phyloP scores from a whole-genome alignment of 1,140 invertebrate genomes.

The honey bee (Apis mellifera) region Amel_HAv3.1 CM009945.2:2449501-2450000 shows the following conservation, averaged over 20 bases:
- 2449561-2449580: background rate
- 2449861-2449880: conserved; percentile 11
- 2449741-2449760: background rate
- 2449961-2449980: background rate
- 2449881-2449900: background rate
- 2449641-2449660: background rate
- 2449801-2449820: conserved; percentile 4
- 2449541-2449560: background rate
- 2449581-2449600: background rate
- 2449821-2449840: conserved; percentile 1
- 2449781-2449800: conserved; percentile 3
- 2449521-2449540: background rate
- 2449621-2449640: background rate
- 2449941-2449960: background rate
- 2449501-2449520: too few relatives aligned
- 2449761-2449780: conserved; percentile 17
- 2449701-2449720: conserved; percentile 7
- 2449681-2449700: background rate
- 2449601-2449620: too few relatives aligned
- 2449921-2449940: background rate
- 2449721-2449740: background rate
- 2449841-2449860: background rate
- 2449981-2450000: background rate
- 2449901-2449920: background rate
- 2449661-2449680: background rate